Evolutionary conservation across 2,113 vertebrate genomes (phyloP).

Genomic region (Sphaerodactylus townsendi): DNA sequence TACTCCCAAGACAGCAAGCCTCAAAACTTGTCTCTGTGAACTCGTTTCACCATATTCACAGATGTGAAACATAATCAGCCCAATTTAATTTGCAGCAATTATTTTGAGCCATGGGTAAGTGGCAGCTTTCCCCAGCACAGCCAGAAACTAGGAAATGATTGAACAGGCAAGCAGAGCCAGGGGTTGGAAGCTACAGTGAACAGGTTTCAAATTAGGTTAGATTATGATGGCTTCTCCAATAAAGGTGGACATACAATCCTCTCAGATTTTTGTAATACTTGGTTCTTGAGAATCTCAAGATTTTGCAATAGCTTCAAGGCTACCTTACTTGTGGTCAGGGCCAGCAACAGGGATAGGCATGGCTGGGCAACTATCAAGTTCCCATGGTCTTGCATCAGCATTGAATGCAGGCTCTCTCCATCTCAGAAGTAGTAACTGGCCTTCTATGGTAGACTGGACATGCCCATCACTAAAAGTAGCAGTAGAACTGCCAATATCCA

Average conservation of each 20-base stretch:
- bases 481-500: too few relatives aligned
- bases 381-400: too few relatives aligned
- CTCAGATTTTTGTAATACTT: too few relatives aligned
- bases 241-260: background rate
- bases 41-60: background rate
- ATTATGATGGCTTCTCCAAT: background rate
- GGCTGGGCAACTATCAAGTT: too few relatives aligned
- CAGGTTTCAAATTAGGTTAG: background rate
- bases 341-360: too few relatives aligned
- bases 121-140: background rate
- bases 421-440: too few relatives aligned
- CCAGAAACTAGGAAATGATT: constrained; percentile 3
- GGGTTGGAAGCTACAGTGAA: background rate
- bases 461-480: too few relatives aligned
- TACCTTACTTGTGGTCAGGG: too few relatives aligned
- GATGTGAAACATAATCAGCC: background rate
- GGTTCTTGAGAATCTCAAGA: background rate
- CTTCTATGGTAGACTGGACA: too few relatives aligned
- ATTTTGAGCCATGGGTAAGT: background rate
- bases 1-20: background rate
- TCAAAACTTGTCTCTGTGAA: background rate
- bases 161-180: background rate
- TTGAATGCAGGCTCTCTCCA: too few relatives aligned
- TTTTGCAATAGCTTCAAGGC: background rate
- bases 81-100: constrained; percentile 1